Conservation (phyloP, 2,113 vertebrate species). For the Neofelis nebulosa region DNA sequence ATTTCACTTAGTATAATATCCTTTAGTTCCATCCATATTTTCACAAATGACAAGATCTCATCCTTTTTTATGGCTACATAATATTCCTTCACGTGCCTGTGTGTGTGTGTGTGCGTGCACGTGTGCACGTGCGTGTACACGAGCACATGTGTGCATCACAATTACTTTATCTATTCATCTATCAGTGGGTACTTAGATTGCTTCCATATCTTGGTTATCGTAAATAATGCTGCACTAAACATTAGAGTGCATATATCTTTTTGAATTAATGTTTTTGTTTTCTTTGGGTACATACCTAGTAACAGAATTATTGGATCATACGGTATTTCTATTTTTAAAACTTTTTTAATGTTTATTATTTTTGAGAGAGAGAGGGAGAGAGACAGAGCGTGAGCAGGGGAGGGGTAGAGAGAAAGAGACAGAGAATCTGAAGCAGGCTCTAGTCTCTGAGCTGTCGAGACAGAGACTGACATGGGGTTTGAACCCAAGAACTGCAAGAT, state of each 20-base stretch:
- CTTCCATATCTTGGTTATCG: background rate
- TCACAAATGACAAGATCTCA: background rate
- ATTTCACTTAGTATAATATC: background rate
- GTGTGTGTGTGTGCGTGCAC: background rate
- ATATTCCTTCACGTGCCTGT: background rate
- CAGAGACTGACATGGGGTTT: too few species aligned
- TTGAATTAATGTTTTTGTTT: background rate
- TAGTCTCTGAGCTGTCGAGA: too few species aligned
- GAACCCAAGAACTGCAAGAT: too few species aligned
- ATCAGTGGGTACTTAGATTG: background rate
- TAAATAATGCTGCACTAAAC: background rate
- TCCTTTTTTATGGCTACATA: background rate
- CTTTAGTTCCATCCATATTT: background rate
- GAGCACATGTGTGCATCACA: background rate
- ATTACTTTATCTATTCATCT: background rate
- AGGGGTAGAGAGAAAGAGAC: too few species aligned
- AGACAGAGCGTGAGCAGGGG: too few species aligned
- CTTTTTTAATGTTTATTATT: too few species aligned
- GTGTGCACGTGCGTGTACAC: background rate
- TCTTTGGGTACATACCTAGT: background rate
- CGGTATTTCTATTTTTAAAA: background rate
- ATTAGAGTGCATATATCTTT: background rate
- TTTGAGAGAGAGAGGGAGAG: too few species aligned
- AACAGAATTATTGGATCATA: background rate
- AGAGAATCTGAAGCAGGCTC: too few species aligned